A percentile compares a stretch with the other conserved stretches of the same genome.
These are phyloP conservation scores for Hylyphantes graminicola DNA, from an alignment of 1,140 invertebrate species.

Conservation along the genomic window DNA sequence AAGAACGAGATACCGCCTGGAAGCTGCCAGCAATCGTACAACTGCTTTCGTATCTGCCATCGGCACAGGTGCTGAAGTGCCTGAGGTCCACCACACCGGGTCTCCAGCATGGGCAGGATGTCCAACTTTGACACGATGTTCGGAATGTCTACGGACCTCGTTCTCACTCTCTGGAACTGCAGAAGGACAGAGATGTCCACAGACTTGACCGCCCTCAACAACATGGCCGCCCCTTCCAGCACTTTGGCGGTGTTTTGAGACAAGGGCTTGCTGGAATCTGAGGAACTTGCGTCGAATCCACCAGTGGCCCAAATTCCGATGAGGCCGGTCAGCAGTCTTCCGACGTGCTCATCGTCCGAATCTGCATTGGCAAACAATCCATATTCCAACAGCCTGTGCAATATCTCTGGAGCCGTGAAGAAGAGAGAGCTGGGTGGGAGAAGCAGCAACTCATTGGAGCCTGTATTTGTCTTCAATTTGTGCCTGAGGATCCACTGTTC, in stretches of 20 bases:
- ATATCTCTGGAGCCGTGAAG: slow-evolving; percentile 6
- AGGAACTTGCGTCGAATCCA: no score
- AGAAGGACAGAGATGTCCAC: neutral
- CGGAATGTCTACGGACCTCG: neutral
- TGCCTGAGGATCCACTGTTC: slow-evolving; percentile 21
- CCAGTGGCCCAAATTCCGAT: slow-evolving; percentile 8
- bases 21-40: slow-evolving; percentile 42
- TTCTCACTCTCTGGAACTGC: slow-evolving; percentile 2
- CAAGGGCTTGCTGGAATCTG: no score
- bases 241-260: neutral
- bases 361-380: slow-evolving; percentile 11
- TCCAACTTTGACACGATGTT: neutral
- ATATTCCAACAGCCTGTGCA: slow-evolving; percentile 1
- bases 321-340: slow-evolving; percentile 29
- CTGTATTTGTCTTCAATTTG: neutral
- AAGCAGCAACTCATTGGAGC: neutral
- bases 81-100: slow-evolving; percentile 17
- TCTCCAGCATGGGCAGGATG: slow-evolving; percentile 2
- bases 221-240: neutral
- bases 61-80: slow-evolving; percentile 41
- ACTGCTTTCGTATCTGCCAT: neutral
- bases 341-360: neutral
- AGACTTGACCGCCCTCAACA: slow-evolving; percentile 18
- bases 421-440: slow-evolving; percentile 12
- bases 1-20: slow-evolving; percentile 27